These are phyloP conservation scores for Lordiphosa andalusiaca DNA, from an alignment of 2,888 invertebrate genomes.

Conservation along the genomic window DNA sequence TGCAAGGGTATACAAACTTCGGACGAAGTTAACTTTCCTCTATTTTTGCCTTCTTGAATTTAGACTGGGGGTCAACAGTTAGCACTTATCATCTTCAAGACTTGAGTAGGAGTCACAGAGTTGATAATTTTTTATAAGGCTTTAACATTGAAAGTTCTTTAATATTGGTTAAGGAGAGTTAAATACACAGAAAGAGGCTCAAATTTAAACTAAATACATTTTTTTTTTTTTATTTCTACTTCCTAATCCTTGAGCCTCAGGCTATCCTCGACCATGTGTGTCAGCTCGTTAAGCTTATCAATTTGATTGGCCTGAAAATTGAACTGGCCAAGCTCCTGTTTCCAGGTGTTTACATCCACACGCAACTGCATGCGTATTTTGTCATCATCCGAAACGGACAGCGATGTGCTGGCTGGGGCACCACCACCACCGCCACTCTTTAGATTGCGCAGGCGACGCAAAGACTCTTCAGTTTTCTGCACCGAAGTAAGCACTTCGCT, in stretches of 20 bases:
- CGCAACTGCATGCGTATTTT: conserved; percentile 95
- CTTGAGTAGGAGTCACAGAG: too few species aligned
- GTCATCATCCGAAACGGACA: conserved; percentile 91
- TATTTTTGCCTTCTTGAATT: too few species aligned
- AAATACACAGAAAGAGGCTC: too few species aligned
- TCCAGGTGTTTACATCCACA: conserved; percentile 90
- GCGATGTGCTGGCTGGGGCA: conserved; percentile 55
- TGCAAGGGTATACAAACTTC: too few species aligned
- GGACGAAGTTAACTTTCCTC: too few species aligned
- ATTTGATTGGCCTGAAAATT: conserved; percentile 82
- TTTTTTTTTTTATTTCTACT: too few species aligned
- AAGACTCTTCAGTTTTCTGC: conserved; percentile 96
- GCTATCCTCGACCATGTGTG: conserved; percentile 84
- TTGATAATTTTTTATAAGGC: too few species aligned
- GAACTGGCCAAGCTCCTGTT: conserved; percentile 83
- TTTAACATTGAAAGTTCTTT: too few species aligned
- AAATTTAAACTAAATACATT: too few species aligned
- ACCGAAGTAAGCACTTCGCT: conserved; percentile 95
- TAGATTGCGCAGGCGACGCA: conserved; percentile 92
- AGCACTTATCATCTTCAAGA: too few species aligned
- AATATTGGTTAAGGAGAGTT: too few species aligned
- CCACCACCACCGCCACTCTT: conserved; percentile 83
- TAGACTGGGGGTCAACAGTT: too few species aligned
- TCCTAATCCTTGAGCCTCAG: conserved; percentile 78
- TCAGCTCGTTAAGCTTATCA: conserved; percentile 83